Base-by-base conservation (phyloP, 2,888 invertebrate species). In the Sthenelais limicola region DNA sequence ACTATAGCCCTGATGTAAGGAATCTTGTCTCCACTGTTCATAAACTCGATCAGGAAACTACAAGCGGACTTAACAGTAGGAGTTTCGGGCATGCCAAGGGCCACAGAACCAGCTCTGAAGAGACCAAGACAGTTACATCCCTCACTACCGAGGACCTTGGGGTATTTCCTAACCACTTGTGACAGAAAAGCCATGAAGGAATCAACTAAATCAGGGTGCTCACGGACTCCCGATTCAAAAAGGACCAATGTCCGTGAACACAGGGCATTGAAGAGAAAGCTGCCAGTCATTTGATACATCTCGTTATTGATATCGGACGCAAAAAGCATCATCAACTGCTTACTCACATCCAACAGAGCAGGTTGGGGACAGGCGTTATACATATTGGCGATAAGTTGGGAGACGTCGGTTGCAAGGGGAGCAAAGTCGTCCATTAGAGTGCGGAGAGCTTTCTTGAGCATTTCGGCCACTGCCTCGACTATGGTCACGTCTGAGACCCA, bases 361-460 rank as follows among this genome's bases (percentile, higher is more conserved):
- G 92, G 90, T 83, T 93, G 92, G 3, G 94, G 93, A 73, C 90
- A 90, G 18, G 91, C 90, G 80, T 91, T 90, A 83, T 94, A 93
- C 54, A 93, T 91, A 73, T 91, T 90, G 32, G 92, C 89, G 62
- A 93, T 90, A 72, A 95, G 90, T 79, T 91, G 90, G 3, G 92
- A 90, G 32, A 94, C 90, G 80, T 92, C 92, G 48, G 91, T 90
- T 51, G 93, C 88, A 78, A 94, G 88, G 0, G 93, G 92, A 75
- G 91, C 89, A 81, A 92, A 91, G 75, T 93, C 92, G 74, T 92
- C 92, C 88, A 93, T 89, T 72, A 95, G 87, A 52, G 93, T 92
- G 0, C 91, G 90, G 18, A 94, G 90, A 1, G 92, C 91, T 84
- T 93, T 92, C 85, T 94, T 94, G 73, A 95, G 88, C 68, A 94